Evolutionary conservation across 2,797 vertebrate genomes (phyloP).

Genomic region (Poeciliopsis paucimaculata): DNA sequence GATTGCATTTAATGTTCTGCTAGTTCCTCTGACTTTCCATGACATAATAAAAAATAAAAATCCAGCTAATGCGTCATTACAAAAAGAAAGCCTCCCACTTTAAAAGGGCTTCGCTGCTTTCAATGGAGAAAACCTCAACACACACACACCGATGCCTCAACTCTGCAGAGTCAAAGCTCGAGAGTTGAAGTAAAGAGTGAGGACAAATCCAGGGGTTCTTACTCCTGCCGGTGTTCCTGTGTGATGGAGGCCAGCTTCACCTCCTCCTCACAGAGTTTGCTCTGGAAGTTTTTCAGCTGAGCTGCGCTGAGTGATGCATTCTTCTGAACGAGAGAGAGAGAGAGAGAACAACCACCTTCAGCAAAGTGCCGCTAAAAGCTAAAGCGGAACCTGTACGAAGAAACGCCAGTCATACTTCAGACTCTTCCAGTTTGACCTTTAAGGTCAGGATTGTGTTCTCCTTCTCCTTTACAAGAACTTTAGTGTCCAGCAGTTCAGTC

Average conservation of each 20-base stretch:
- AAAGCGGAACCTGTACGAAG: not conserved
- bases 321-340: slow-evolving; percentile 55
- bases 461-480: slow-evolving; percentile 66
- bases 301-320: slow-evolving; percentile 72
- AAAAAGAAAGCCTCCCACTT: not conserved
- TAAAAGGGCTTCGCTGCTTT: not conserved
- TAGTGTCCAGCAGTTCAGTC: slow-evolving; percentile 78
- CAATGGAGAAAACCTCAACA: not conserved
- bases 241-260: slow-evolving; percentile 81
- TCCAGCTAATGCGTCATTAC: not conserved
- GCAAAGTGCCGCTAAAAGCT: not conserved
- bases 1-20: not conserved
- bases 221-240: slow-evolving; percentile 82
- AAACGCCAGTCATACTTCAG: slow-evolving; percentile 57
- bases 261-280: slow-evolving; percentile 83
- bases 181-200: too few species aligned
- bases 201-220: slow-evolving; percentile 43
- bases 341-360: not conserved
- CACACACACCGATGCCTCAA: not conserved
- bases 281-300: slow-evolving; percentile 84
- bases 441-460: slow-evolving; percentile 63
- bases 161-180: not conserved
- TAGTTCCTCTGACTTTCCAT: not conserved
- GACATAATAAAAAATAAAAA: too few species aligned
- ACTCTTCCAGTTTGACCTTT: slow-evolving; percentile 49